phyloP scores from a whole-genome alignment of 2,113 vertebrate genomes.

The Halcyon malimbica region DNA sequence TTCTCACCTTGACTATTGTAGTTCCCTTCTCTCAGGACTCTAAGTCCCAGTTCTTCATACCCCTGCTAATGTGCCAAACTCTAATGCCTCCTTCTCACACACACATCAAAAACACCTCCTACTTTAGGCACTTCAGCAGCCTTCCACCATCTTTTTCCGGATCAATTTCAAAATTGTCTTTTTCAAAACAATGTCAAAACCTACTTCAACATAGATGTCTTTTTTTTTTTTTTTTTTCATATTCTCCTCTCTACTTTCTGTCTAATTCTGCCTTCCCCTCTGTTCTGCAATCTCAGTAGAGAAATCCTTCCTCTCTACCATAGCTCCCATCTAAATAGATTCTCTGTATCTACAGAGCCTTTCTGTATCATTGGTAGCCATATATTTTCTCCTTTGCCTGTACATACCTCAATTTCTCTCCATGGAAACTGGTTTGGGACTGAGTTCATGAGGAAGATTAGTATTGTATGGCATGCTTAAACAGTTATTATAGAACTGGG shows the following conservation, averaged over 20 bases:
- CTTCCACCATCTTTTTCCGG: neutral
- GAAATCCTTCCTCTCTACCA: slow-evolving; percentile 23
- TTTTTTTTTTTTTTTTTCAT: neutral
- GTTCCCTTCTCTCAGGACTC: neutral
- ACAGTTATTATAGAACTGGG: neutral
- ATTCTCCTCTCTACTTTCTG: neutral
- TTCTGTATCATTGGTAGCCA: slow-evolving; percentile 40
- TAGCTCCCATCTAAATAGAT: neutral
- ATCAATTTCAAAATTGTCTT: neutral
- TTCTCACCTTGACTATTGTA: neutral
- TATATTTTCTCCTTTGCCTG: slow-evolving; percentile 49
- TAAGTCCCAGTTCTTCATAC: neutral
- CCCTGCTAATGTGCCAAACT: neutral
- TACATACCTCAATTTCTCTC: slow-evolving; percentile 54
- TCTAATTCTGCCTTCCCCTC: neutral
- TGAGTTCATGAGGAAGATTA: slow-evolving; percentile 46
- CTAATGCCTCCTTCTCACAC: neutral
- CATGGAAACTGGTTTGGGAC: slow-evolving; percentile 51
- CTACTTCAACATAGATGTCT: neutral
- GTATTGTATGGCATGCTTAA: slow-evolving; percentile 37
- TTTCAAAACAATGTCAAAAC: slow-evolving; percentile 15
- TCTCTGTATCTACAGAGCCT: neutral
- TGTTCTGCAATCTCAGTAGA: neutral
- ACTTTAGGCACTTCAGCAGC: neutral
- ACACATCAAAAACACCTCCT: neutral